phyloP scores from a whole-genome alignment of 2,113 vertebrate species.

The Pachyramphus minor region DNA sequence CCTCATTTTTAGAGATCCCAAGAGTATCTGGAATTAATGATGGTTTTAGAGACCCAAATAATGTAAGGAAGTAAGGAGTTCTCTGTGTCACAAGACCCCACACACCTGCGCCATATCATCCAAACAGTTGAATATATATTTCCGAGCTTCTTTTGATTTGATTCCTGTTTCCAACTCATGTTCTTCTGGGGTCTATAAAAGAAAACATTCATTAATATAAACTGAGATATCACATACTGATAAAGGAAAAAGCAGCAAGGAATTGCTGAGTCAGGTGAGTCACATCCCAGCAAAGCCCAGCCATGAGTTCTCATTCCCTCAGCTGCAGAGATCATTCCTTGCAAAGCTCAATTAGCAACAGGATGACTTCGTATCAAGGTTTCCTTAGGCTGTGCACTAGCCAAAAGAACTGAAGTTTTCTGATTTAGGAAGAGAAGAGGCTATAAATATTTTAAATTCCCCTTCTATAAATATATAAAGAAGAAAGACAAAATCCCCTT shows the following conservation, averaged over 20 bases:
- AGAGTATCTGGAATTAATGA: background rate
- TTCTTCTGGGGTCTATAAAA: conserved; percentile 87
- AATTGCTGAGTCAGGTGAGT: background rate
- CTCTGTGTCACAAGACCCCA: background rate
- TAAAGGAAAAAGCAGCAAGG: background rate
- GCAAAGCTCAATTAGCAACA: background rate
- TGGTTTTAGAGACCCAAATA: background rate
- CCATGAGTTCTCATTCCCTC: background rate
- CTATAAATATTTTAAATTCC: background rate
- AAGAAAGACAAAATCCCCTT: background rate
- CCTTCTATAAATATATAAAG: background rate
- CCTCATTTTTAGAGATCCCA: background rate
- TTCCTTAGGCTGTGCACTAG: background rate
- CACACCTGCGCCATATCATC: conserved; percentile 98
- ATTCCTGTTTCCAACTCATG: conserved; percentile 96
- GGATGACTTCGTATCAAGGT: background rate
- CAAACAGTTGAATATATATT: conserved; percentile 98
- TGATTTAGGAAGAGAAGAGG: background rate
- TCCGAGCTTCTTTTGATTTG: conserved; percentile 97
- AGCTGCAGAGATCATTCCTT: background rate
- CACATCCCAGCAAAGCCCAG: background rate
- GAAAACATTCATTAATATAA: background rate
- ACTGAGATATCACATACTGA: background rate
- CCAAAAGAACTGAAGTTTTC: background rate
- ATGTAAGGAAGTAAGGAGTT: background rate